Conservation (phyloP, 2,113 vertebrate species). For the Mesitornis unicolor region DNA sequence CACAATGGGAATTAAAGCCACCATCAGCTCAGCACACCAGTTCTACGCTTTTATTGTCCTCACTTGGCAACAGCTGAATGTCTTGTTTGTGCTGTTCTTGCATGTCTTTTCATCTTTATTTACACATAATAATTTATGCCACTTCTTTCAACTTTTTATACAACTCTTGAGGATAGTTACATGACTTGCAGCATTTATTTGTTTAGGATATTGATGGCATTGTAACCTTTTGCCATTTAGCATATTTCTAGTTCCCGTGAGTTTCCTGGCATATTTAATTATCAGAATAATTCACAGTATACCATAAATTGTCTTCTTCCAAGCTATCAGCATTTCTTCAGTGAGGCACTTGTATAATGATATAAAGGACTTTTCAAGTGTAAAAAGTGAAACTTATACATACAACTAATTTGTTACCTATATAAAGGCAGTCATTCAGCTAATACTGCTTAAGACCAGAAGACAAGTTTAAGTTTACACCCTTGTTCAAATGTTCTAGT, state of each 20-base stretch:
- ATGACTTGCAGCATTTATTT: background rate
- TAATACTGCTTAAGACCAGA: background rate
- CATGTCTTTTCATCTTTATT: background rate
- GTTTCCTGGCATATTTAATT: background rate
- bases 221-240: background rate
- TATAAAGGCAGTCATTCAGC: background rate
- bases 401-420: background rate
- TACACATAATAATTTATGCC: background rate
- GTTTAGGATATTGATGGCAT: background rate
- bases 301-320: background rate
- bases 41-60: background rate
- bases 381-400: background rate
- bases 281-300: background rate
- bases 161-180: background rate
- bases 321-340: background rate
- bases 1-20: conserved; percentile 34
- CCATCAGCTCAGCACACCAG: conserved; percentile 8
- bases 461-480: background rate
- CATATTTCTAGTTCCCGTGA: background rate
- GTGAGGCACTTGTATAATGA: background rate
- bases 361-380: background rate
- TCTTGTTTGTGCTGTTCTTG: conserved; percentile 31
- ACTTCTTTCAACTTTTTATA: background rate
- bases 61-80: conserved; percentile 19
- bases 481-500: background rate